Evolutionary conservation across 2,113 vertebrate genomes (phyloP).

Genomic region (Toxotes chatareus): DNA sequence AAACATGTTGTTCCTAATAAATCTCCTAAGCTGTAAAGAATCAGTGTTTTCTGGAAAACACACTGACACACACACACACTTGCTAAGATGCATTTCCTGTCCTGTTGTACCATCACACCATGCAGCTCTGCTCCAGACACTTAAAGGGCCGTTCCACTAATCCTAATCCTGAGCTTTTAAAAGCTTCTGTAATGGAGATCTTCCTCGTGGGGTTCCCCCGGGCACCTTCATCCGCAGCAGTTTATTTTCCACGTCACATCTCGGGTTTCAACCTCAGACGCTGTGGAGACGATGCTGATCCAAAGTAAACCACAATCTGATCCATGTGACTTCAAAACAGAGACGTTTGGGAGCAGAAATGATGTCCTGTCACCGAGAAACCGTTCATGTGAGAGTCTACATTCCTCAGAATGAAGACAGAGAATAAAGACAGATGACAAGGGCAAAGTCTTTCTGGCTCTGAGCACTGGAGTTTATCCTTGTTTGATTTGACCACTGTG

Average conservation of each 20-base stretch:
- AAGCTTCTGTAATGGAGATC: conserved; percentile 69
- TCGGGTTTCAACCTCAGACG: conserved; percentile 35
- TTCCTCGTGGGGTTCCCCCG: conserved; percentile 20
- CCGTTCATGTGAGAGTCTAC: too few species aligned
- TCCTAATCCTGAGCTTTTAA: conserved; percentile 72
- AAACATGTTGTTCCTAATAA: too few species aligned
- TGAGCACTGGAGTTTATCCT: too few species aligned
- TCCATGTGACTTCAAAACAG: not conserved
- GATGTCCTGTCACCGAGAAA: too few species aligned
- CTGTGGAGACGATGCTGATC: not conserved
- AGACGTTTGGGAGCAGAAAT: not conserved
- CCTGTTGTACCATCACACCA: conserved; percentile 31
- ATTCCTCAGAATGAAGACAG: too few species aligned
- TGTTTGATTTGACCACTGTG: too few species aligned
- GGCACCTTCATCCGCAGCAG: conserved; percentile 2
- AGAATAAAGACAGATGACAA: too few species aligned
- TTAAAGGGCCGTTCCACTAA: conserved; percentile 65
- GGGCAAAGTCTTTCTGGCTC: too few species aligned
- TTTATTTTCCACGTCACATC: conserved; percentile 18
- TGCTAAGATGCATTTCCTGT: conserved; percentile 38
- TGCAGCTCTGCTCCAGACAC: conserved; percentile 12
- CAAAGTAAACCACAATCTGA: not conserved
- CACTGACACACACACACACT: not conserved
- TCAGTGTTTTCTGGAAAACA: not conserved
- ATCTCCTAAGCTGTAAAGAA: too few species aligned